A percentile compares a stretch with the other conserved stretches of the same genome.
Evolutionary conservation across 2,797 vertebrate genomes (phyloP).

Genomic region (Gallinago nigripennis): DNA sequence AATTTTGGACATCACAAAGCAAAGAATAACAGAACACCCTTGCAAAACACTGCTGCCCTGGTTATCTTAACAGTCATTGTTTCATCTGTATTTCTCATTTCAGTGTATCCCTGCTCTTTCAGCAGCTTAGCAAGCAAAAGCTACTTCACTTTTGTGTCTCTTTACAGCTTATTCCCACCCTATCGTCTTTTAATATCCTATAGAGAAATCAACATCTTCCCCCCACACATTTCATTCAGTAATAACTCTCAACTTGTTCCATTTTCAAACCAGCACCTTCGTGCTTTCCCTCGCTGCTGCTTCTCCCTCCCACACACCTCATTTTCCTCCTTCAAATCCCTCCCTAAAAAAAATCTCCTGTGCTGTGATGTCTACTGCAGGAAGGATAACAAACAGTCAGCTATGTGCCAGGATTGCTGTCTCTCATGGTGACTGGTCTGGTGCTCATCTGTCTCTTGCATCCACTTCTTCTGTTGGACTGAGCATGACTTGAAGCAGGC

Average conservation of each 20-base stretch:
- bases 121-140: conserved; percentile 28
- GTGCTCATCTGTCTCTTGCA: background rate
- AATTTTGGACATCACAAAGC: background rate
- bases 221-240: conserved; percentile 67
- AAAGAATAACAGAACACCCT: background rate
- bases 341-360: conserved; percentile 59
- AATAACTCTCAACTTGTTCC: conserved; percentile 63
- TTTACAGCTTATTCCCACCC: conserved; percentile 59
- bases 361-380: conserved; percentile 58
- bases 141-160: conserved; percentile 41
- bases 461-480: background rate
- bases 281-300: conserved; percentile 61
- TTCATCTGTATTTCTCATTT: background rate
- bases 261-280: conserved; percentile 66
- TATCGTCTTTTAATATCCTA: conserved; percentile 55
- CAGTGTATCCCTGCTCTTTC: background rate
- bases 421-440: conserved; percentile 22
- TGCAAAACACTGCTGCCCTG: background rate
- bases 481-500: background rate
- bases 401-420: conserved; percentile 38
- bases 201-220: conserved; percentile 37
- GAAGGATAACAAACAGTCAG: conserved; percentile 58
- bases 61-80: background rate
- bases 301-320: conserved; percentile 67
- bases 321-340: conserved; percentile 66